Evolutionary conservation across 1,140 invertebrate genomes (phyloP).

Genomic region (Ptiloglossa arizonensis): DNA sequence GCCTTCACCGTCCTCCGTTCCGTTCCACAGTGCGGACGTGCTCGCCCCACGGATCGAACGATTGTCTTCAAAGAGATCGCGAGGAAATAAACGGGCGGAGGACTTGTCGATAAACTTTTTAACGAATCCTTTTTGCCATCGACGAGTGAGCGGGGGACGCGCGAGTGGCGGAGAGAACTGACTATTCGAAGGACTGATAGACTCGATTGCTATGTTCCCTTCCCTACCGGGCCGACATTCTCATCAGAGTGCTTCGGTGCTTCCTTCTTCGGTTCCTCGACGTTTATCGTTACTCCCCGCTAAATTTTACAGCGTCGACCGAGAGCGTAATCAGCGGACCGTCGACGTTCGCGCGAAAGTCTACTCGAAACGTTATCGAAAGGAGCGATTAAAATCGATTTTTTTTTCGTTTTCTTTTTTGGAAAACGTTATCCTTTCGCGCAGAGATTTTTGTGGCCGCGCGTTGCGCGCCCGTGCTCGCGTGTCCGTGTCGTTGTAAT

Average conservation of each 20-base stretch:
- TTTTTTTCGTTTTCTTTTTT: too few relatives aligned
- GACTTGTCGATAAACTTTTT: constrained; percentile 64
- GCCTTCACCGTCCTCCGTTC: too few relatives aligned
- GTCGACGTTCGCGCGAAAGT: too few relatives aligned
- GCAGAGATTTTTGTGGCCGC: too few relatives aligned
- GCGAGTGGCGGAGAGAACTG: constrained; percentile 37
- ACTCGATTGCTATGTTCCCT: constrained; percentile 47
- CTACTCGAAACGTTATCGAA: too few relatives aligned
- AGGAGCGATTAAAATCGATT: too few relatives aligned
- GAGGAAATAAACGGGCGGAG: constrained; percentile 59
- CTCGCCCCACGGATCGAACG: constrained; percentile 51
- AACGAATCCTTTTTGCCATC: constrained; percentile 58
- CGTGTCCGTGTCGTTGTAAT: too few relatives aligned
- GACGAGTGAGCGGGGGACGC: constrained; percentile 34
- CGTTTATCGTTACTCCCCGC: not conserved
- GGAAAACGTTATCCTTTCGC: too few relatives aligned
- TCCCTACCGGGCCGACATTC: not conserved
- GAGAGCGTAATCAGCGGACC: too few relatives aligned
- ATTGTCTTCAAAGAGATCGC: constrained; percentile 58
- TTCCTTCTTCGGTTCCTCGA: not conserved
- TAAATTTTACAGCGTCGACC: too few relatives aligned
- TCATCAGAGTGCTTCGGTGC: not conserved
- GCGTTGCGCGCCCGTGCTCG: too few relatives aligned
- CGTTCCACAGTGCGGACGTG: constrained; percentile 28
- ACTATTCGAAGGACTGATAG: constrained; percentile 26